phyloP scores from a whole-genome alignment of 2,797 vertebrate genomes.

The Ciconia nigra region DNA sequence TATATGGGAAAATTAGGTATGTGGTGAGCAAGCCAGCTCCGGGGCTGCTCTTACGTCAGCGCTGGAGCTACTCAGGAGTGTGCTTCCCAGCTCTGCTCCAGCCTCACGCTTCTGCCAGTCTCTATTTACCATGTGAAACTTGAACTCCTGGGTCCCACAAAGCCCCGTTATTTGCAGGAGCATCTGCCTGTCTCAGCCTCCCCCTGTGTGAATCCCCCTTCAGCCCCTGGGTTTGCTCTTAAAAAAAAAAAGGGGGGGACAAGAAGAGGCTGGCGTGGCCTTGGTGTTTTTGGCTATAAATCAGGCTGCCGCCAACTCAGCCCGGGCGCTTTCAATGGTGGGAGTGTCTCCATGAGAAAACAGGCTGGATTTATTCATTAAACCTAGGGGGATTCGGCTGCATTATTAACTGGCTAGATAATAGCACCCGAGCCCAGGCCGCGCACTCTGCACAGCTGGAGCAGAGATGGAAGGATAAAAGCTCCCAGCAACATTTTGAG shows the following conservation, averaged over 20 bases:
- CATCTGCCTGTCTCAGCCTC: neutral
- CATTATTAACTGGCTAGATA: neutral
- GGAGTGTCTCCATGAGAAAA: slow-evolving; percentile 19
- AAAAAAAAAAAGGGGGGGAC: neutral
- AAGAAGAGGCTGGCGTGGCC: neutral
- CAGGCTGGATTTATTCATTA: neutral
- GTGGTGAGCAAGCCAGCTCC: neutral
- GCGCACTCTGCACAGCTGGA: fast-evolving
- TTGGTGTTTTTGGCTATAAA: neutral
- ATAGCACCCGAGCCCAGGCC: neutral
- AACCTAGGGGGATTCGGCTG: neutral
- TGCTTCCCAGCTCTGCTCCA: neutral
- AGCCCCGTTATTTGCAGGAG: neutral
- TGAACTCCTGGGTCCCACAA: neutral
- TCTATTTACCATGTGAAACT: neutral
- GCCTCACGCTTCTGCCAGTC: neutral
- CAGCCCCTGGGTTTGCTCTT: neutral
- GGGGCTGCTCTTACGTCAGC: slow-evolving; percentile 30
- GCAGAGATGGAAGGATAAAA: neutral
- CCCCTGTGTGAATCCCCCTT: neutral
- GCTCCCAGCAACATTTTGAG: neutral
- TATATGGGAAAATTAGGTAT: slow-evolving; percentile 80
- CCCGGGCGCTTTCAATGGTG: neutral
- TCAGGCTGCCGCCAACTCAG: neutral
- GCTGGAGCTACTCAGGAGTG: neutral